These are phyloP conservation scores for Thomomys bottae DNA, from an alignment of 2,113 vertebrate species.

Conservation along the genomic window DNA sequence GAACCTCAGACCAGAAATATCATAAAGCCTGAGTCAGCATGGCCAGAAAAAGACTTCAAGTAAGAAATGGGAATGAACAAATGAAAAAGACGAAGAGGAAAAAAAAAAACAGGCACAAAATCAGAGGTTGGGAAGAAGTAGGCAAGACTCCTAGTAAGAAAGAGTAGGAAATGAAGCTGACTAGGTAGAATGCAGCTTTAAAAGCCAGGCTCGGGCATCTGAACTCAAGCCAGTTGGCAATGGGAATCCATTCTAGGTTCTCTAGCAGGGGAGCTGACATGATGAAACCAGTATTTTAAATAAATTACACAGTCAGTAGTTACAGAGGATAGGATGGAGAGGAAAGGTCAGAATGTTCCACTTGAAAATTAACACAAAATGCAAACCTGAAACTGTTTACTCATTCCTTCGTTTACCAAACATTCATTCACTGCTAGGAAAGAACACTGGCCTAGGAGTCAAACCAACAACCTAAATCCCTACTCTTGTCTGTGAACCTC, in stretches of 20 bases:
- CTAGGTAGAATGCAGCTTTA: background rate
- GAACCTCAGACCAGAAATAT: constrained; percentile 16
- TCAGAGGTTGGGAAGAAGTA: background rate
- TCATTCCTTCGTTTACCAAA: background rate
- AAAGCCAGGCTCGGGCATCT: constrained; percentile 12
- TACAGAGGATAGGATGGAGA: constrained; percentile 36
- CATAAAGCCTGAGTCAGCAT: background rate
- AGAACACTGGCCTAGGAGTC: background rate
- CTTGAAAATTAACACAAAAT: background rate
- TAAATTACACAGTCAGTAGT: constrained; percentile 23
- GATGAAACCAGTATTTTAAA: constrained; percentile 54
- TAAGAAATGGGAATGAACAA: background rate
- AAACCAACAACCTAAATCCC: background rate
- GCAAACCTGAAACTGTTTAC: background rate
- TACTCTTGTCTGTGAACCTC: background rate
- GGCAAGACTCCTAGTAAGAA: background rate
- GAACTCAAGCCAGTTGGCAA: constrained; percentile 54
- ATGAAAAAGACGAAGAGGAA: background rate
- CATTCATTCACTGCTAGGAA: background rate
- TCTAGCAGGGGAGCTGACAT: constrained; percentile 19
- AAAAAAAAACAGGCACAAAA: background rate
- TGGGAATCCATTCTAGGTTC: constrained; percentile 38
- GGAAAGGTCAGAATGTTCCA: background rate
- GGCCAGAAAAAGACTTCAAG: constrained; percentile 7
- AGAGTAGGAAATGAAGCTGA: constrained; percentile 5